A percentile compares a stretch with the other conserved stretches of the same genome.
Conservation (phyloP, 2,113 vertebrate genomes). For the Morone saxatilis region DNA sequence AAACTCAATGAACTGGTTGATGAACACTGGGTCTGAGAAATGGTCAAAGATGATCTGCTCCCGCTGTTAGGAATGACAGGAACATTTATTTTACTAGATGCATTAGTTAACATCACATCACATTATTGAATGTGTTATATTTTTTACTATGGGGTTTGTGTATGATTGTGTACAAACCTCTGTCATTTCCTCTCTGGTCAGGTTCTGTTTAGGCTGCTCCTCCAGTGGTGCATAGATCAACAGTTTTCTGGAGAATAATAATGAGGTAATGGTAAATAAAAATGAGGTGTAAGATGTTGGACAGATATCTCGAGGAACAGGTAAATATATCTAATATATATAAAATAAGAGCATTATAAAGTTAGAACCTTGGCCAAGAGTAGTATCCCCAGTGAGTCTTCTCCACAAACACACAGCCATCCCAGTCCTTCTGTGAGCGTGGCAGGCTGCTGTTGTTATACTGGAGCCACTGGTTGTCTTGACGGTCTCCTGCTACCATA, state of each 20-base stretch:
- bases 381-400: slow-evolving; percentile 99
- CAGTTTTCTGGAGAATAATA: slow-evolving; percentile 86
- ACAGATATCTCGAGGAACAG: background rate
- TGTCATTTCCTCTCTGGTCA: slow-evolving; percentile 90
- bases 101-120: background rate
- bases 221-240: slow-evolving; percentile 91
- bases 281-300: background rate
- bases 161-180: slow-evolving; percentile 84
- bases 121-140: background rate
- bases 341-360: background rate
- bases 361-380: slow-evolving; percentile 91
- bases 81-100: background rate
- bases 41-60: slow-evolving; percentile 97
- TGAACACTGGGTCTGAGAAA: slow-evolving; percentile 94
- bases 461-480: slow-evolving; percentile 95
- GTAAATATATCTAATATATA: background rate
- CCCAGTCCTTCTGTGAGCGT: slow-evolving; percentile 91
- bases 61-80: slow-evolving; percentile 82
- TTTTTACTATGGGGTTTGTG: background rate
- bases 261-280: background rate
- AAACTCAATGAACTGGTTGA: slow-evolving; percentile 95
- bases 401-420: slow-evolving; percentile 91
- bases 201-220: slow-evolving; percentile 92
- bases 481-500: slow-evolving; percentile 89
- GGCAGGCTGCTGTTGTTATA: slow-evolving; percentile 91